These are phyloP conservation scores for Zenarchopterus dispar DNA, from an alignment of 2,797 vertebrate genomes.

Conservation along the genomic window DNA sequence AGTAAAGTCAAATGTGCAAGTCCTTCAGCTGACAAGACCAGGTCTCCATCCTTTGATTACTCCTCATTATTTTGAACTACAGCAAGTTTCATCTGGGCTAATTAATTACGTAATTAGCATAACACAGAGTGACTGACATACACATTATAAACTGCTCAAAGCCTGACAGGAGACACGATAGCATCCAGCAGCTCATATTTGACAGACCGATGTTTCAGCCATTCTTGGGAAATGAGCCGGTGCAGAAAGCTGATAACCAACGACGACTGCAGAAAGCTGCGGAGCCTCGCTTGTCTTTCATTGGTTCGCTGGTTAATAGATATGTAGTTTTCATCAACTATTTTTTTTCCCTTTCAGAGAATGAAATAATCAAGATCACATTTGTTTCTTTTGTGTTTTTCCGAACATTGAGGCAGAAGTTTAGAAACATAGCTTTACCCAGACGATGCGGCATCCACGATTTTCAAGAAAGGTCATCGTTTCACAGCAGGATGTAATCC, in stretches of 20 bases:
- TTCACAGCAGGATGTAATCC: no score
- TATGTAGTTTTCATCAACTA: background rate
- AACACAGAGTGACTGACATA: constrained; percentile 70
- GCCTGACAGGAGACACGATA: constrained; percentile 63
- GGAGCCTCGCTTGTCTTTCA: no score
- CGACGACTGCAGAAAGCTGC: background rate
- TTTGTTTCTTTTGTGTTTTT: no score
- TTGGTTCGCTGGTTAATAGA: background rate
- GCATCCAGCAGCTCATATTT: constrained; percentile 57
- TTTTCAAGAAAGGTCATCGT: no score
- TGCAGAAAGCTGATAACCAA: constrained; percentile 27
- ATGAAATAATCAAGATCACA: no score
- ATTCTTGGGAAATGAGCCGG: constrained; percentile 42
- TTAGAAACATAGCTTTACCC: no score
- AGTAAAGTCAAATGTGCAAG: constrained; percentile 66
- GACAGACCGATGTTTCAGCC: constrained; percentile 51
- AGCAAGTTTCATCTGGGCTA: constrained; percentile 64
- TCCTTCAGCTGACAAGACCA: constrained; percentile 66
- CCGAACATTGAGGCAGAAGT: no score
- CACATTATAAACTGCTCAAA: constrained; percentile 54
- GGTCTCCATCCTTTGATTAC: constrained; percentile 72
- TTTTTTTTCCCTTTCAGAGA: no score
- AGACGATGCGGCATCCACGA: no score
- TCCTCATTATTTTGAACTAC: constrained; percentile 68
- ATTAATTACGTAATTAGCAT: constrained; percentile 80